Evolutionary conservation across 2,797 vertebrate genomes (phyloP).

Genomic region (Simalia tracyae): DNA sequence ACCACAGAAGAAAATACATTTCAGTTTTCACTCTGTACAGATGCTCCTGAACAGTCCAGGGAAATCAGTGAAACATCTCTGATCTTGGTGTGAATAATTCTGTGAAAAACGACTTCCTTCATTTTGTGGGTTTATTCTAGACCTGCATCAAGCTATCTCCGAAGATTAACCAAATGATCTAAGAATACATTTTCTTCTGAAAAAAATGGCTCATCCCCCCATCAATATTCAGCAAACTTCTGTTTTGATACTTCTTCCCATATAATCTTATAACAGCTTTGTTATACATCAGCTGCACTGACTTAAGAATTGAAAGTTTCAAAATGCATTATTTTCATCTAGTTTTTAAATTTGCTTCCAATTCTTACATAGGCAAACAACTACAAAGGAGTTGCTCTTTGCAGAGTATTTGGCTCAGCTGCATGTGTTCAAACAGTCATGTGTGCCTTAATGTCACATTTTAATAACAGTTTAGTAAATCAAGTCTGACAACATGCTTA

Average conservation of each 20-base stretch:
- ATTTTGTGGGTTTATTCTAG: not conserved
- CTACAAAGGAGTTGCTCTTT: not conserved
- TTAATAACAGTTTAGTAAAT: constrained; percentile 4
- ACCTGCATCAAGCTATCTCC: not conserved
- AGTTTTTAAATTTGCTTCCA: not conserved
- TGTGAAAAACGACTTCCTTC: not conserved
- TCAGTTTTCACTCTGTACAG: not conserved
- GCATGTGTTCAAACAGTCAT: not conserved
- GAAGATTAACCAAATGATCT: not conserved
- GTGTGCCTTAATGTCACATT: not conserved
- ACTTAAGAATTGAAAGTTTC: not conserved
- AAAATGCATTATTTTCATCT: not conserved
- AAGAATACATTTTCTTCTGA: not conserved
- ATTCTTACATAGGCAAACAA: not conserved
- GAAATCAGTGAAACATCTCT: not conserved
- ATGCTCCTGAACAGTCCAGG: not conserved
- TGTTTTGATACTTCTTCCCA: not conserved
- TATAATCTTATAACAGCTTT: not conserved
- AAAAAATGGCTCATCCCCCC: not conserved
- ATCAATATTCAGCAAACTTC: not conserved
- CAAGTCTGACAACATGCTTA: not conserved
- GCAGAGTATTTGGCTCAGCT: not conserved
- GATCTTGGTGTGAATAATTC: not conserved
- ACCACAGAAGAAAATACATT: not conserved
- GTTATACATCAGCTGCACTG: not conserved